Percentiles rank a stretch among this genome's conserved stretches.
Evolutionary conservation across 2,113 vertebrate species (phyloP).

Genomic region (Crypturellus undulatus): DNA sequence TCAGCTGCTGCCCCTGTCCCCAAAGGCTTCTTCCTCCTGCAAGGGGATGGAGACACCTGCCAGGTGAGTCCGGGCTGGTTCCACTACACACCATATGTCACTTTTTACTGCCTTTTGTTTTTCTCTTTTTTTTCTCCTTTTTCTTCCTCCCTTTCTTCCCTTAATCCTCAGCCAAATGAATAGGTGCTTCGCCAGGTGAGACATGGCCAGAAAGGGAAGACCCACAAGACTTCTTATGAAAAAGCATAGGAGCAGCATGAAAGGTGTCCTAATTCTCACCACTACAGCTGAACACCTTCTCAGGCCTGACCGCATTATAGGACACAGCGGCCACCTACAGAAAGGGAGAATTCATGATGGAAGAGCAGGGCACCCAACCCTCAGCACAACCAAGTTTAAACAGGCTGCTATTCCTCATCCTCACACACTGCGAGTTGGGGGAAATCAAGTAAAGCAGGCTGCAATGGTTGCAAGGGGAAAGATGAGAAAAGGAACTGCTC

Average conservation of each 20-base stretch:
- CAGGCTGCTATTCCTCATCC: rapidly evolving
- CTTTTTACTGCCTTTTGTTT: neutral
- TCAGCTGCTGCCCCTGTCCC: neutral
- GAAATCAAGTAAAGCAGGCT: rapidly evolving
- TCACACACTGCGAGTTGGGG: neutral
- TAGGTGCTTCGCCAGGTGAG: neutral
- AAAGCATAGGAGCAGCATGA: neutral
- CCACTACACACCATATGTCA: rapidly evolving
- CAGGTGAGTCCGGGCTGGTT: rapidly evolving
- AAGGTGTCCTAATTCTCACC: neutral
- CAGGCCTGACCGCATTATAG: rapidly evolving
- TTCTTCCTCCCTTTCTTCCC: rapidly evolving
- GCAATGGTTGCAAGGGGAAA: neutral
- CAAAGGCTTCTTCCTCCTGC: neutral
- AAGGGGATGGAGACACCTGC: neutral
- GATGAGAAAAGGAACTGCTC: rapidly evolving
- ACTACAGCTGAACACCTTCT: rapidly evolving
- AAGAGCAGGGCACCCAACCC: rapidly evolving
- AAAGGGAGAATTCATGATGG: rapidly evolving
- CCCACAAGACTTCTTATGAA: neutral
- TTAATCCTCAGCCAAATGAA: rapidly evolving
- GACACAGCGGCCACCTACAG: rapidly evolving
- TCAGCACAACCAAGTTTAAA: rapidly evolving
- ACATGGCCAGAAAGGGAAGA: neutral
- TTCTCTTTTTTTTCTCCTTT: neutral